These are phyloP conservation scores for Aurelia aurita DNA, from an alignment of 30 jellyfish, hydroid and myxozoan genomes.

Conservation along the genomic window DNA sequence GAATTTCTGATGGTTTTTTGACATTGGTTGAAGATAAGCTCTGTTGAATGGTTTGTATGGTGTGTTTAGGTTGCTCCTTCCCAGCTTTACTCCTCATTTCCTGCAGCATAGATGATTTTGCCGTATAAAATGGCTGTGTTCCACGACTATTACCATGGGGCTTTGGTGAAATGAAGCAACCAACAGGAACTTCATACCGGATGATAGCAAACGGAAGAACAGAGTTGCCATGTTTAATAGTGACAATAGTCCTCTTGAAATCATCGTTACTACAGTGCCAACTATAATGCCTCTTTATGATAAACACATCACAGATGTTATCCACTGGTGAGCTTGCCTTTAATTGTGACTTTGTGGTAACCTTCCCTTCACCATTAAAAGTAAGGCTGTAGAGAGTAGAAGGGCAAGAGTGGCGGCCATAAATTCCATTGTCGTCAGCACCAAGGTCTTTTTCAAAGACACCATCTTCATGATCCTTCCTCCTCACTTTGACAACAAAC, in stretches of 20 bases:
- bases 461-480: constrained; percentile 20
- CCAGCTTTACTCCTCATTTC: constrained; percentile 39
- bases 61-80: constrained; percentile 28
- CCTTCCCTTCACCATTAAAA: constrained; percentile 20
- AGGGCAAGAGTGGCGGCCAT: constrained; percentile 43
- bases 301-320: constrained; percentile 8
- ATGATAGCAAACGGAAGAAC: constrained; percentile 23
- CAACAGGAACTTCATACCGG: constrained; percentile 38
- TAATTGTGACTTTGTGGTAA: neutral
- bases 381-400: constrained; percentile 19
- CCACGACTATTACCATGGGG: constrained; percentile 32
- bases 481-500: constrained; percentile 18
- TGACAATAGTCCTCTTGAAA: constrained; percentile 21
- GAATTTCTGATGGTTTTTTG: constrained; percentile 25
- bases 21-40: constrained; percentile 22
- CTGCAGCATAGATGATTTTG: constrained; percentile 33
- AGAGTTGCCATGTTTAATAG: constrained; percentile 19
- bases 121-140: constrained; percentile 23
- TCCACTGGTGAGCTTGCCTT: constrained; percentile 19
- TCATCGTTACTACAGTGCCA: constrained; percentile 34
- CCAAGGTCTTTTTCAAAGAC: constrained; percentile 19
- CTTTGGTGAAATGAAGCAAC: constrained; percentile 27
- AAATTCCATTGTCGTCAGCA: constrained; percentile 35
- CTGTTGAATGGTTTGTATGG: constrained; percentile 30
- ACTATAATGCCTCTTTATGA: constrained; percentile 26